Base-by-base conservation (phyloP, 1,140 invertebrate species). In the Leptinotarsa texana region DNA sequence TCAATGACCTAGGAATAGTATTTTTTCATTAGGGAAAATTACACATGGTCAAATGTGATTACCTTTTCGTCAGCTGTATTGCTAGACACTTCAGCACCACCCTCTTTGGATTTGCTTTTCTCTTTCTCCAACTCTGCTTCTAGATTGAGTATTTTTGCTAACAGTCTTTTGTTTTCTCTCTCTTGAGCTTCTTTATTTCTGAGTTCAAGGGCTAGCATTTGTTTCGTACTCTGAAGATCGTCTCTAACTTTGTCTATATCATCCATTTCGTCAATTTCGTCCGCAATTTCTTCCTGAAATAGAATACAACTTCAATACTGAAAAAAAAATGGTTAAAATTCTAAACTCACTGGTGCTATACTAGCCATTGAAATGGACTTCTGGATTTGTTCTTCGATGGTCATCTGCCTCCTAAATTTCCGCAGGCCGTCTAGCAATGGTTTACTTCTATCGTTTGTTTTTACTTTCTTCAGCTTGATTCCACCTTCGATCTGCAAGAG, bases 241-340 rank as follows among this genome's bases (percentile, higher is more conserved):
- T 96, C 95, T 74, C 95, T 89, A n/a, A 95, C 91, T 83, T 93
- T 94, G 81, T 96, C 94, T 79, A 96, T 96, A 79, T 96, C 94
- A 77, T 96, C 94, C 89, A 94, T 90, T 79, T 95, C 94, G 81
- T 94, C 93, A 22, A 91, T 89, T 80, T 93, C 91, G 67, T 90
- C 90, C 24, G 89, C 79, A 24, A 84, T 81, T 75, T 84, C 83
- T 73, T 84, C 84, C 82, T 83, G 75, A 17, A 75, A 76, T 67
- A 18, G n/a, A n/a, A 57, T 57, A 2, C 15, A 57, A 57, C 1
- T 63, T 11, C 57, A 66, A 73, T n/a, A 63, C n/a, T 62, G 51
- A 6, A 67, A 57, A n/a, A 17, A 15, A 57, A 17, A 57, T 17
- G 51, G 51, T 57, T 13, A 0, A 4, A 27, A 21, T 22, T 65